A percentile compares a stretch with the other conserved stretches of the same genome.
phyloP scores from a whole-genome alignment of 2,113 vertebrate genomes.

The Dunckerocampus dactyliophorus region DNA sequence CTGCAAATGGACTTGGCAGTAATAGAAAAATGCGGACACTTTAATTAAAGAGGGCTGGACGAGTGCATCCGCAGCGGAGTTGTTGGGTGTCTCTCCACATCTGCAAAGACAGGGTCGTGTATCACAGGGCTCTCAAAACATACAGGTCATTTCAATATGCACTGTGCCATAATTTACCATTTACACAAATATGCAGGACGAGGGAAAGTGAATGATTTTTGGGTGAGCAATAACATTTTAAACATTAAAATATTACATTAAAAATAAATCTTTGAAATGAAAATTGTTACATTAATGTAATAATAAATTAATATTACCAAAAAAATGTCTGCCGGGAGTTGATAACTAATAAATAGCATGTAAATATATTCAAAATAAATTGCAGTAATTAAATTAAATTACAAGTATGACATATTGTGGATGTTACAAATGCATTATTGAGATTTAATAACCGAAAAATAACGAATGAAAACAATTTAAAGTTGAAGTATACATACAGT shows the following conservation, averaged over 20 bases:
- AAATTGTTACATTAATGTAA: neutral
- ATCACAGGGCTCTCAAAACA: constrained; percentile 28
- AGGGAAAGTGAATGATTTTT: neutral
- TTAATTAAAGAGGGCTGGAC: constrained; percentile 69
- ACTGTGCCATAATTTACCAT: neutral
- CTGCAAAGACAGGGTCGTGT: constrained; percentile 28
- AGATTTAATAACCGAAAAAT: no score
- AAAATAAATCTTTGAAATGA: no score
- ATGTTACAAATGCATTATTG: no score
- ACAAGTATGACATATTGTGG: no score
- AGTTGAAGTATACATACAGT: no score
- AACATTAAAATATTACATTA: neutral
- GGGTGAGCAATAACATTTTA: neutral
- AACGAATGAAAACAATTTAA: no score
- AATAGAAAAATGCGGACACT: constrained; percentile 68
- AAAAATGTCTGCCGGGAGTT: no score
- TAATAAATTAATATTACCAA: neutral
- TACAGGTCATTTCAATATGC: neutral
- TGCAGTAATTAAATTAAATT: no score
- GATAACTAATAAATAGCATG: no score
- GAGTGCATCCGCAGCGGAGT: constrained; percentile 48
- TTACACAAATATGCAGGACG: neutral
- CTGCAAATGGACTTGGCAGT: constrained; percentile 71
- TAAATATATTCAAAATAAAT: no score
- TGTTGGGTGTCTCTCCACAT: constrained; percentile 46